Conservation (phyloP, 2,797 vertebrate genomes). For the Limnodromus scolopaceus region DNA sequence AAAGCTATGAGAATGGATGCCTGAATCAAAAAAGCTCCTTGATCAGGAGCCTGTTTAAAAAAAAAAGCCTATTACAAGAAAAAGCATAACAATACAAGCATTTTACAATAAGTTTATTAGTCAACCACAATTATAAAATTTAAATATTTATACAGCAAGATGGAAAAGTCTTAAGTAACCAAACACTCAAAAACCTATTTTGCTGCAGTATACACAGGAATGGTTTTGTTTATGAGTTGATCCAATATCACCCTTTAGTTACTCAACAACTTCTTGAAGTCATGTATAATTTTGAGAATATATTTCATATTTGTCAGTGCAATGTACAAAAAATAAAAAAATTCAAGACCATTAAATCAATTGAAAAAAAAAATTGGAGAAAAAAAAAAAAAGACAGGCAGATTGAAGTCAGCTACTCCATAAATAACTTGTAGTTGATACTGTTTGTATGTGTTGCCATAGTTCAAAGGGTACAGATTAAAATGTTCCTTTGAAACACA, state of each 20-base stretch:
- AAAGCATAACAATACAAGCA: neutral
- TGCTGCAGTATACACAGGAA: conserved; percentile 76
- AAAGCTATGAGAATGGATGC: neutral
- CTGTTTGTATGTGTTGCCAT: conserved; percentile 11
- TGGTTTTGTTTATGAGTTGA: conserved; percentile 31
- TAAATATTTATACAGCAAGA: conserved; percentile 63
- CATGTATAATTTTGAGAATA: conserved; percentile 1
- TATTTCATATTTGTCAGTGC: conserved; percentile 29
- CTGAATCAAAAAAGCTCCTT: neutral
- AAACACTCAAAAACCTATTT: conserved; percentile 39
- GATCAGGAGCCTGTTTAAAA: neutral
- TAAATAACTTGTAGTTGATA: neutral
- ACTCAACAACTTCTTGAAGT: conserved; percentile 36
- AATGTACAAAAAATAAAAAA: neutral
- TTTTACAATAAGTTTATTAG: conserved; percentile 75
- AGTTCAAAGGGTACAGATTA: conserved; percentile 54
- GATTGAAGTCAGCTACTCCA: conserved; percentile 24
- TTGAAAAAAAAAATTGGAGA: neutral
- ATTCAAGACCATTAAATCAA: neutral
- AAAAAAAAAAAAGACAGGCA: conserved; percentile 6
- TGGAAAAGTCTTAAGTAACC: conserved; percentile 49
- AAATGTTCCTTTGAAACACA: conserved; percentile 49
- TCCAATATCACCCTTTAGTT: conserved; percentile 32
- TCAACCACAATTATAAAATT: conserved; percentile 72
- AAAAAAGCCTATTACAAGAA: neutral